These are phyloP conservation scores for Andinoacara biseriatus DNA, from an alignment of 2,113 vertebrate species.

Conservation along the genomic window DNA sequence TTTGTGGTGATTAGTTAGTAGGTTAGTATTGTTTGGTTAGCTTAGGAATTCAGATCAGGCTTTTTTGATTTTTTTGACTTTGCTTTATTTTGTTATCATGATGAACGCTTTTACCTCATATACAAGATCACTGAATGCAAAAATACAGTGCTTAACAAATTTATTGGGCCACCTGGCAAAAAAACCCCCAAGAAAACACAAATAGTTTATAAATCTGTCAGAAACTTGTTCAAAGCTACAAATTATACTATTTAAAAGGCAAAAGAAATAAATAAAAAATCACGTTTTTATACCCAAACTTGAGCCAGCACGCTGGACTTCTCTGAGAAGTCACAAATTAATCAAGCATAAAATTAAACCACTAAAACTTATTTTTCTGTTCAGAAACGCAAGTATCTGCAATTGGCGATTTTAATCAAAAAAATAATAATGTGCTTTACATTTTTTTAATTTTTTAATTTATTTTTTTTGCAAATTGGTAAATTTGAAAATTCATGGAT, in stretches of 20 bases:
- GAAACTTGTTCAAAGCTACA: too few relatives aligned
- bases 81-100: constrained; percentile 72
- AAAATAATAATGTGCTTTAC: neutral
- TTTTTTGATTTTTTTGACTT: constrained; percentile 61
- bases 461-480: neutral
- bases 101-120: constrained; percentile 52
- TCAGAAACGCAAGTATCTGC: neutral
- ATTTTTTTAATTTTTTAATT: too few relatives aligned
- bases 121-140: constrained; percentile 61
- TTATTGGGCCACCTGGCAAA: neutral
- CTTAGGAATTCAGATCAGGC: constrained; percentile 77
- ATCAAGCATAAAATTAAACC: neutral
- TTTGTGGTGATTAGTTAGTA: constrained; percentile 9
- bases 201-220: too few relatives aligned
- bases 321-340: neutral
- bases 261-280: neutral
- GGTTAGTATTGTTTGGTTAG: constrained; percentile 69
- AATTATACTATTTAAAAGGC: too few relatives aligned
- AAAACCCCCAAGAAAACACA: neutral
- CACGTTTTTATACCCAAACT: too few relatives aligned
- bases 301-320: neutral
- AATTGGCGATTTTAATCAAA: neutral
- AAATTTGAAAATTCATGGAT: neutral
- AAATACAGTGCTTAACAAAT: constrained; percentile 13
- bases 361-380: neutral